Evolutionary conservation across 2,797 vertebrate species (phyloP), one percentile per base, ranked within the genome.

Genomic region (Tenualosa thibaudeaui): DNA sequence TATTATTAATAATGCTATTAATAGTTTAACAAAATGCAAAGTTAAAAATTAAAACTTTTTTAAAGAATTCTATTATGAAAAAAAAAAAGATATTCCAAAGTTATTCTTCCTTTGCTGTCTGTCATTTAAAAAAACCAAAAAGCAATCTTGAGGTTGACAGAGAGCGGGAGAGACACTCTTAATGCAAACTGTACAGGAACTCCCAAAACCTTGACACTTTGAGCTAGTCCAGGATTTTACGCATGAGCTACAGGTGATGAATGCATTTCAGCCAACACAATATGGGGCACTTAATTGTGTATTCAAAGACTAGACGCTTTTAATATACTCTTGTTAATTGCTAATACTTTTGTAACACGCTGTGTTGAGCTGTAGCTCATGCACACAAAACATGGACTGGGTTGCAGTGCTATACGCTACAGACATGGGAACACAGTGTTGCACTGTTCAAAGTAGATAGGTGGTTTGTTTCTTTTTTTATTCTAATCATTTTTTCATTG

Each of bases 21-120:
- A 95, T 96, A 95, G 94, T 96, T 96, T 95, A 95, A 95, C 93
- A 93, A 94, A 95, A 95, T 94, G 94, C 93, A 95, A 96, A 96
- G 93, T 92, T 94, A 93, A 95, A 95, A 94, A 92, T 89, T 88
- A 86, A 94, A 92, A 92, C 93, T 95, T 92, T 95, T 95, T 90
- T 94, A 95, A 94, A 93, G 92, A 95, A 94, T 94, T 95, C 94
- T 96, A 95, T 95, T 91, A 93, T 93, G 86, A 90, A 92, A 91
- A 94, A 90, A n/a, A 92, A 92, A 94, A 94, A 91, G 94, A 94
- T 95, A 96, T 96, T 96, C 95, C 95, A 96, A 96, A 95, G 96
- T 96, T 92, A 93, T 93, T 94, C 85, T 94, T 95, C 92, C 92
- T 93, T 94, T 92, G 92, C 93, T 95, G 94, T 95, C 93, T 95